A percentile compares a stretch with the other conserved stretches of the same genome.
These are phyloP conservation scores for Pseudochirops corinnae DNA, from an alignment of 2,797 vertebrate genomes.

Conservation along the genomic window DNA sequence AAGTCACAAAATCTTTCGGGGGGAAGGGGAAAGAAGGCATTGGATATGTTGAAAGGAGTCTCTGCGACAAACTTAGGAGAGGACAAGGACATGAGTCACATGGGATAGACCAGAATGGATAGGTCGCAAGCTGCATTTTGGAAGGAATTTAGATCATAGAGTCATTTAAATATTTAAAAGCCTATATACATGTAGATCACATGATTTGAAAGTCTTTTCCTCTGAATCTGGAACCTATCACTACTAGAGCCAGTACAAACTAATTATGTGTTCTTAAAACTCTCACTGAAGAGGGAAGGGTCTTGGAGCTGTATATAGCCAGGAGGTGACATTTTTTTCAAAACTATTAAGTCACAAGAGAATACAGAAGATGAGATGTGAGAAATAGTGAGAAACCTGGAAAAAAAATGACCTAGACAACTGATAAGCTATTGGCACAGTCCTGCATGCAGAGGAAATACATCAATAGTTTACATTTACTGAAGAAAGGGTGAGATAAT, in stretches of 20 bases:
- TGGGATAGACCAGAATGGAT: neutral
- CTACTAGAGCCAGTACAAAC: slow-evolving; percentile 12
- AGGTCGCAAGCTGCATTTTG: neutral
- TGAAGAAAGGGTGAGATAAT: neutral
- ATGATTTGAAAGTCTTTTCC: neutral
- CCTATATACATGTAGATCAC: neutral
- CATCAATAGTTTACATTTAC: slow-evolving; percentile 34
- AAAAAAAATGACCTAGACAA: slow-evolving; percentile 15
- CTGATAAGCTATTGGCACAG: neutral
- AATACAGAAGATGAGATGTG: neutral
- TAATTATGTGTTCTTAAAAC: neutral
- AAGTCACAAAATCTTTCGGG: neutral
- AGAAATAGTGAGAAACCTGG: slow-evolving; percentile 11
- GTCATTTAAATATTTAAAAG: neutral
- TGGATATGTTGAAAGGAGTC: neutral
- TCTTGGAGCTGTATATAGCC: neutral
- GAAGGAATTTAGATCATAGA: neutral
- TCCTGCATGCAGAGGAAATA: neutral
- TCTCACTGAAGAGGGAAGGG: neutral
- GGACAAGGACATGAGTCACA: neutral
- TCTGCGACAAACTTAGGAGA: neutral
- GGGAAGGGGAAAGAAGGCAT: neutral
- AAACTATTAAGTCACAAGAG: slow-evolving; percentile 37
- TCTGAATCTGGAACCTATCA: neutral
- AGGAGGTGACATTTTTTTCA: neutral